Evolutionary conservation across 2,888 invertebrate species (phyloP).

Genomic region (Acleris laterana): DNA sequence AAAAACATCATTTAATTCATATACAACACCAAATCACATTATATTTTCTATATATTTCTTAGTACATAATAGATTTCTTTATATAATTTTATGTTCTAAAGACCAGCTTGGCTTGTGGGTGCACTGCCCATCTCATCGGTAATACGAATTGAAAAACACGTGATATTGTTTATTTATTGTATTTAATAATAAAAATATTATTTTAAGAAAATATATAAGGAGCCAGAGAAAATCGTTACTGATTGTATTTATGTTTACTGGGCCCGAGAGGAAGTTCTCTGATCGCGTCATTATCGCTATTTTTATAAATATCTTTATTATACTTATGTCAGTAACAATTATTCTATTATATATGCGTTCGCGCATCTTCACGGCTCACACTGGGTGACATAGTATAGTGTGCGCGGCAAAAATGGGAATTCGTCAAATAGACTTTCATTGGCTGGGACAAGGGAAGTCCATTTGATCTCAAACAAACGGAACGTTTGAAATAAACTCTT

Average conservation of each 20-base stretch:
- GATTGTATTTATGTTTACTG: constrained; percentile 55
- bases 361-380: constrained; percentile 50
- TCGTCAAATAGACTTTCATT: constrained; percentile 69
- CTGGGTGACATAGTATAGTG: constrained; percentile 40
- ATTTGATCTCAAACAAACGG: constrained; percentile 55
- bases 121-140: constrained; percentile 46
- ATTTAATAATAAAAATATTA: constrained; percentile 61
- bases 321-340: constrained; percentile 54
- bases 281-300: constrained; percentile 50
- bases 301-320: constrained; percentile 57
- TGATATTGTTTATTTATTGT: constrained; percentile 50
- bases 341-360: constrained; percentile 61
- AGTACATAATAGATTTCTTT: constrained; percentile 76
- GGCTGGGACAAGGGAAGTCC: constrained; percentile 77
- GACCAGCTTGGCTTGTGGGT: constrained; percentile 55
- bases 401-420: constrained; percentile 45
- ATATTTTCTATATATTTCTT: constrained; percentile 80
- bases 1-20: constrained; percentile 83
- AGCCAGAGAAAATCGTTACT: constrained; percentile 52
- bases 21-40: constrained; percentile 85
- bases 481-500: constrained; percentile 19
- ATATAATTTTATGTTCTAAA: constrained; percentile 68
- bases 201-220: constrained; percentile 71
- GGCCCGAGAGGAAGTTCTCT: constrained; percentile 67
- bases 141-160: constrained; percentile 61